phyloP scores from a whole-genome alignment of 2,888 invertebrate genomes.

The Koerneria pararmatus region DNA sequence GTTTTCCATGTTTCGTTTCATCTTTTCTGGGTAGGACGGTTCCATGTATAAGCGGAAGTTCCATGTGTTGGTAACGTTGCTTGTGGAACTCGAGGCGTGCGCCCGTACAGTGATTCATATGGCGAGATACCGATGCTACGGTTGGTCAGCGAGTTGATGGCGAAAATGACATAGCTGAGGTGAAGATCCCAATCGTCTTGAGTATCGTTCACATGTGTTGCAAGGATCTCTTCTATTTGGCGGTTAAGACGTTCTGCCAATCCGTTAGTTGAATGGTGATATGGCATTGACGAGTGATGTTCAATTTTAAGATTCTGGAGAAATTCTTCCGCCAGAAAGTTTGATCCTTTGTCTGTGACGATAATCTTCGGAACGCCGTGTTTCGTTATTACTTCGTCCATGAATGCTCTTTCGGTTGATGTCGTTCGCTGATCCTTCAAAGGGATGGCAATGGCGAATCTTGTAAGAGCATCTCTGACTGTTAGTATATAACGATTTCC shows the following conservation, averaged over 20 bases:
- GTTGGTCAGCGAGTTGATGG: slow-evolving; percentile 25
- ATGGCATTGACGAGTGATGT: slow-evolving; percentile 19
- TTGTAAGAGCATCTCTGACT: slow-evolving; percentile 21
- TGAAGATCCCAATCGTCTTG: slow-evolving; percentile 28
- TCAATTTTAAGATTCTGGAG: neutral
- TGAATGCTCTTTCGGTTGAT: neutral
- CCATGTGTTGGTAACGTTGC: neutral
- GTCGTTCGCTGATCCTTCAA: slow-evolving; percentile 14
- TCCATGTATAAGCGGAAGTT: neutral
- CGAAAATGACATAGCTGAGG: slow-evolving; percentile 21
- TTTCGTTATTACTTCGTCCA: slow-evolving; percentile 14
- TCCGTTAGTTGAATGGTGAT: slow-evolving; percentile 33
- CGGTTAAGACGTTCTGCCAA: slow-evolving; percentile 26
- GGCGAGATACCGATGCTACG: neutral
- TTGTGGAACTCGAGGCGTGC: neutral
- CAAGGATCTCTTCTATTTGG: slow-evolving; percentile 26
- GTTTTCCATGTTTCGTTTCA: neutral
- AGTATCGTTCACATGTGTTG: slow-evolving; percentile 1
- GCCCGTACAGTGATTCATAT: neutral
- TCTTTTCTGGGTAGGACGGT: neutral
- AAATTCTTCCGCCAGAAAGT: slow-evolving; percentile 18
- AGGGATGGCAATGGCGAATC: slow-evolving; percentile 21
- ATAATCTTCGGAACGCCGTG: slow-evolving; percentile 22
- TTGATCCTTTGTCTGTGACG: slow-evolving; percentile 25
- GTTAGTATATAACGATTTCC: slow-evolving; percentile 26